Evolutionary conservation across 2,113 vertebrate genomes (phyloP).

Genomic region (Spea bombifrons): DNA sequence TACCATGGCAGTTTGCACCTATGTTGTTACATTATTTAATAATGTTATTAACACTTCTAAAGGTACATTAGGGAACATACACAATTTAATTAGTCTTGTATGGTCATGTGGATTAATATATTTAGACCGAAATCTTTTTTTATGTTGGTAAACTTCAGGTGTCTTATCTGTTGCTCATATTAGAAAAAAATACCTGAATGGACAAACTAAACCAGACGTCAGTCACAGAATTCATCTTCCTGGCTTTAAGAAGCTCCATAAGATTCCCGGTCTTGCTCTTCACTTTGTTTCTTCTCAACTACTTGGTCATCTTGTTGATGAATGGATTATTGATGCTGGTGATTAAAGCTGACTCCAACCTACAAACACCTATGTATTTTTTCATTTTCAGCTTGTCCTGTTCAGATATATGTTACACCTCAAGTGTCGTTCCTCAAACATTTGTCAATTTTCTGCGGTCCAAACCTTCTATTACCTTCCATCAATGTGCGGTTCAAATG

Average conservation of each 20-base stretch:
- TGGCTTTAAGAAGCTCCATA: slow-evolving; percentile 48
- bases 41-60: too few species aligned
- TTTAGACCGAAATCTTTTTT: not conserved
- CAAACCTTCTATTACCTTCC: slow-evolving; percentile 42
- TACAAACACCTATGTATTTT: slow-evolving; percentile 55
- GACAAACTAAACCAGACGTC: slow-evolving; percentile 7
- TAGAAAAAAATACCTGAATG: not conserved
- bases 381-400: slow-evolving; percentile 52
- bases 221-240: slow-evolving; percentile 48
- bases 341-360: slow-evolving; percentile 36
- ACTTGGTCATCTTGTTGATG: slow-evolving; percentile 37
- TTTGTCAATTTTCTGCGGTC: slow-evolving; percentile 39
- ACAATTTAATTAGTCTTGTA: too few species aligned
- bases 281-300: slow-evolving; percentile 46
- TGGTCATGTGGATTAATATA: too few species aligned
- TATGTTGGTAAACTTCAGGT: too few species aligned
- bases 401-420: slow-evolving; percentile 54
- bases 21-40: too few species aligned
- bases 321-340: slow-evolving; percentile 50
- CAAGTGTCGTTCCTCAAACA: slow-evolving; percentile 54
- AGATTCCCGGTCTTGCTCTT: slow-evolving; percentile 39
- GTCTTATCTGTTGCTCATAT: not conserved
- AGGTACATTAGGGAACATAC: too few species aligned
- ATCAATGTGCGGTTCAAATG: slow-evolving; percentile 54
- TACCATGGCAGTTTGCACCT: too few species aligned